Percentiles rank a stretch among this genome's conserved stretches.
Evolutionary conservation across 2,888 invertebrate species (phyloP).

Genomic region (Nasonovia ribisnigri): DNA sequence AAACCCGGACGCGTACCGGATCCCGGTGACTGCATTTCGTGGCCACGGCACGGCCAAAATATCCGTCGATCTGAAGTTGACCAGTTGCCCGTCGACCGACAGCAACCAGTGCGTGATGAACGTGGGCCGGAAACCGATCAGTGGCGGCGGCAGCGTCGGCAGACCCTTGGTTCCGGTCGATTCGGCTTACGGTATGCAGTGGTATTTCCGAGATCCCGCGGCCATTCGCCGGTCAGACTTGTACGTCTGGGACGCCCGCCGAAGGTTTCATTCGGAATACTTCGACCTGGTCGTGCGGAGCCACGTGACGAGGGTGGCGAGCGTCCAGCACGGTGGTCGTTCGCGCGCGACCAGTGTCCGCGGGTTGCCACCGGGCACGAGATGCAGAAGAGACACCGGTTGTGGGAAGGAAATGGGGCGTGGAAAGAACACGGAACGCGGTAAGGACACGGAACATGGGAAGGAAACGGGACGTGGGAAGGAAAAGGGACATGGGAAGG

Average conservation of each 20-base stretch:
- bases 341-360: neutral
- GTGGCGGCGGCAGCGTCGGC: neutral
- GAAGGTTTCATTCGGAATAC: neutral
- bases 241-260: slow-evolving; percentile 21
- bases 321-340: neutral
- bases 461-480: neutral
- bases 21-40: neutral
- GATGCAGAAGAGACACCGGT: neutral
- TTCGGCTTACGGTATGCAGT: neutral
- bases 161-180: neutral
- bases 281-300: neutral
- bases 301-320: neutral
- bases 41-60: neutral
- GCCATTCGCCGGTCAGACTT: neutral
- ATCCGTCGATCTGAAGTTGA: neutral
- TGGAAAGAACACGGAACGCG: neutral
- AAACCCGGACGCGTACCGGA: slow-evolving; percentile 11
- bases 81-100: neutral
- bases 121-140: slow-evolving; percentile 30
- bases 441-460: neutral
- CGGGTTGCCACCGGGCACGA: neutral
- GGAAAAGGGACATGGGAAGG: neutral
- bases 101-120: neutral
- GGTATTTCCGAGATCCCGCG: neutral
- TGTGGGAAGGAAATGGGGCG: neutral